Evolutionary conservation across 1,140 invertebrate species (phyloP).

Genomic region (Leptestheria dahalacensis): DNA sequence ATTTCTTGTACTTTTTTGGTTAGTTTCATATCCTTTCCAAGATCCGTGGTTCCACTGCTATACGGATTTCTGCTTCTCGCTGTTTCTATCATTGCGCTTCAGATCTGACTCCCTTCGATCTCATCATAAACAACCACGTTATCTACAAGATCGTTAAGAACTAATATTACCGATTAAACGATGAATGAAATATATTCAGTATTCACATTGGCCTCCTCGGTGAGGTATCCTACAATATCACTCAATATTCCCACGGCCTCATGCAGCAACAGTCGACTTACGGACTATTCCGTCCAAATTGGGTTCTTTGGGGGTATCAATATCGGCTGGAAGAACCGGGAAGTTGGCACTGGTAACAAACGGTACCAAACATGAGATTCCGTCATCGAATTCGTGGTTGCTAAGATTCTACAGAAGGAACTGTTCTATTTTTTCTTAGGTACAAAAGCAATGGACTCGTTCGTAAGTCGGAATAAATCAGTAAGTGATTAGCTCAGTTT

Average conservation of each 20-base stretch:
- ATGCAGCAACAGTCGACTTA: constrained; percentile 52
- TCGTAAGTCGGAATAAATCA: background rate
- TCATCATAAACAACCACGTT: constrained; percentile 60
- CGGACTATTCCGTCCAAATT: constrained; percentile 33
- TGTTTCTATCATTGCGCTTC: constrained; percentile 48
- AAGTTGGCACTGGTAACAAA: constrained; percentile 54
- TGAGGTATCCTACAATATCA: constrained; percentile 77
- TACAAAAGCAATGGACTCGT: too few species aligned
- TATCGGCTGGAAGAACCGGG: constrained; percentile 55
- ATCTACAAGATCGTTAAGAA: too few species aligned
- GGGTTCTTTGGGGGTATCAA: constrained; percentile 50
- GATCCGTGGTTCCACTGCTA: constrained; percentile 72
- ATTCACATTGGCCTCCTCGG: constrained; percentile 58
- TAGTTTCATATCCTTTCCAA: constrained; percentile 54
- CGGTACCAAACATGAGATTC: constrained; percentile 51
- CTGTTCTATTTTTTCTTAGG: too few species aligned
- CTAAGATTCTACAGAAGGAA: too few species aligned
- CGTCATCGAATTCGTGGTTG: constrained; percentile 87
- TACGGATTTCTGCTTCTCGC: constrained; percentile 63
- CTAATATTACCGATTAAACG: background rate
- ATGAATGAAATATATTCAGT: background rate
- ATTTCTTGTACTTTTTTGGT: constrained; percentile 61
- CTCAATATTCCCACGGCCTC: constrained; percentile 44
- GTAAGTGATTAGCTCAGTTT: background rate
- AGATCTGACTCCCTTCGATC: constrained; percentile 42